Percentiles rank a stretch among this genome's conserved stretches.
These are phyloP conservation scores for Pachypeltis micranthus DNA, from an alignment of 1,140 invertebrate species.

Conservation along the genomic window DNA sequence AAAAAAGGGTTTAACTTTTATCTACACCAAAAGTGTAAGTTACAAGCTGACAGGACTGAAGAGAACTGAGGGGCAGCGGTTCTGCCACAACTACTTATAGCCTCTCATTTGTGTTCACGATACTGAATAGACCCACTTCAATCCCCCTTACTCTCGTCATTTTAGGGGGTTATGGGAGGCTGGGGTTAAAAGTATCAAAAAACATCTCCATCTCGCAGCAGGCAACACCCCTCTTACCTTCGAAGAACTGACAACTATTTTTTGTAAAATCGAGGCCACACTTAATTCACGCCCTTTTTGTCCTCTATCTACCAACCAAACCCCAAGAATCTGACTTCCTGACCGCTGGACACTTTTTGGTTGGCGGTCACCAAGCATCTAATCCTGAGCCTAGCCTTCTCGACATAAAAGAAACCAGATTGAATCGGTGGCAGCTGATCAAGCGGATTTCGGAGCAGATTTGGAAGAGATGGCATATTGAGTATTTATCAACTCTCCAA, in stretches of 20 bases:
- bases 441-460: conserved; percentile 28
- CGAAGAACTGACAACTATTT: conserved; percentile 23
- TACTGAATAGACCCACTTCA: too few species aligned
- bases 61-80: too few species aligned
- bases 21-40: too few species aligned
- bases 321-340: conserved; percentile 19
- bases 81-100: too few species aligned
- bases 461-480: conserved; percentile 29
- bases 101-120: too few species aligned
- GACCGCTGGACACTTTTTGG: conserved; percentile 29
- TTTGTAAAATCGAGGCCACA: conserved; percentile 25
- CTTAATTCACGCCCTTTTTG: conserved; percentile 22
- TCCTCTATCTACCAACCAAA: conserved; percentile 18
- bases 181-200: conserved; percentile 29
- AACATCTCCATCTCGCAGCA: conserved; percentile 22
- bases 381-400: conserved; percentile 17
- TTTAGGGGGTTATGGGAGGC: conserved; percentile 31
- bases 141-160: conserved; percentile 27
- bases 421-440: conserved; percentile 26
- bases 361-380: conserved; percentile 22
- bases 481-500: conserved; percentile 31
- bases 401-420: conserved; percentile 19
- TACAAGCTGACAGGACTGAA: too few species aligned
- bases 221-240: conserved; percentile 21
- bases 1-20: too few species aligned